Evolutionary conservation across 2,797 vertebrate genomes (phyloP).

Genomic region (Cirrhinus molitorella): DNA sequence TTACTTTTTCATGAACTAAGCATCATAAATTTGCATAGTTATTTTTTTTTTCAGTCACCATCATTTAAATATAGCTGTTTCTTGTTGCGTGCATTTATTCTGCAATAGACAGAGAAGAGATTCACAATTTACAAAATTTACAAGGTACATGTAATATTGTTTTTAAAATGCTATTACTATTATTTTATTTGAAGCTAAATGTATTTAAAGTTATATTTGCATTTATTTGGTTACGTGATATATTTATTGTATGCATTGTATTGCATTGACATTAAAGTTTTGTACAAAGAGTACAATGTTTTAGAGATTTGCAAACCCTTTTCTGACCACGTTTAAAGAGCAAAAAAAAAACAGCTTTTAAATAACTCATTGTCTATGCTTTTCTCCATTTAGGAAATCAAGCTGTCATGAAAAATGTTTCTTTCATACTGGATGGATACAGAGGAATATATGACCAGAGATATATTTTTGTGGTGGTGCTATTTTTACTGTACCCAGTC

Average conservation of each 20-base stretch:
- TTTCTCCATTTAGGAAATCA: not conserved
- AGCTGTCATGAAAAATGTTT: constrained; percentile 30
- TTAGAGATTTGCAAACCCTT: not conserved
- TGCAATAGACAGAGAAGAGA: not conserved
- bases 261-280: not conserved
- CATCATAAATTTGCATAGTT: not conserved
- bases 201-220: not conserved
- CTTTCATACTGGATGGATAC: constrained; percentile 31
- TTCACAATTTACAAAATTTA: not conserved
- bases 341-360: not conserved
- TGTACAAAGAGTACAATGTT: not conserved
- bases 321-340: not conserved
- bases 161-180: no score
- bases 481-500: constrained; percentile 23
- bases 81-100: not conserved
- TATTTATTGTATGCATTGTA: not conserved
- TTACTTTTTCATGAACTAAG: not conserved
- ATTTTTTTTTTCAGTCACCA: not conserved
- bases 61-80: constrained; percentile 9
- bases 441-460: constrained; percentile 30
- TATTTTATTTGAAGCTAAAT: not conserved
- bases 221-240: not conserved
- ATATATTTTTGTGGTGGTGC: constrained; percentile 32
- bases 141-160: not conserved
- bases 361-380: not conserved